Evolutionary conservation across 2,797 vertebrate species (phyloP).

Genomic region (Eurystomus glaucurus): DNA sequence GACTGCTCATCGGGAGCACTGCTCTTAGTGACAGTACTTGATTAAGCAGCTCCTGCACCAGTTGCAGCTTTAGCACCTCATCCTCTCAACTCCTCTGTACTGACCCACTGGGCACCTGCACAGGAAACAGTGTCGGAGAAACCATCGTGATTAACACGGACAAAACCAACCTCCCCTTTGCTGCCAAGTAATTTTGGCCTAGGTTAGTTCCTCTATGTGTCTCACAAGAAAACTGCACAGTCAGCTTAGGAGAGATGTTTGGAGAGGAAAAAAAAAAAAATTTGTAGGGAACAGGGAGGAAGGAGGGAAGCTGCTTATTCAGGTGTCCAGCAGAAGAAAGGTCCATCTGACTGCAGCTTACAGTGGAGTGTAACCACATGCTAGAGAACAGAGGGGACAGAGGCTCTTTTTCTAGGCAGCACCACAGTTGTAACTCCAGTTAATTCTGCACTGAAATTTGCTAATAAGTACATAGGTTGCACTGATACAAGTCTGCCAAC

Average conservation of each 20-base stretch:
- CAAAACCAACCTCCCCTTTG: neutral
- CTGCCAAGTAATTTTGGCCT: neutral
- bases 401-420: neutral
- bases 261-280: neutral
- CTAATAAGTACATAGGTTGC: neutral
- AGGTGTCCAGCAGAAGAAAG: neutral
- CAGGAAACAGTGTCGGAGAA: neutral
- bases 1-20: neutral
- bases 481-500: neutral
- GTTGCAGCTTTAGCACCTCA: neutral
- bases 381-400: neutral
- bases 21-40: neutral
- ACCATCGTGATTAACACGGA: fast-evolving
- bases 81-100: neutral
- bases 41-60: neutral
- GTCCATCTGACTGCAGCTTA: neutral
- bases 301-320: neutral
- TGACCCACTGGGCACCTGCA: neutral
- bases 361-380: neutral
- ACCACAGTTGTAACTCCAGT: neutral
- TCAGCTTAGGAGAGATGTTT: neutral
- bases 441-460: neutral
- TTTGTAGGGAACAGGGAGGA: neutral
- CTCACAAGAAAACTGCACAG: neutral
- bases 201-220: neutral